These are phyloP conservation scores for Bombus picipes DNA, from an alignment of 1,140 invertebrate species.

Conservation along the genomic window DNA sequence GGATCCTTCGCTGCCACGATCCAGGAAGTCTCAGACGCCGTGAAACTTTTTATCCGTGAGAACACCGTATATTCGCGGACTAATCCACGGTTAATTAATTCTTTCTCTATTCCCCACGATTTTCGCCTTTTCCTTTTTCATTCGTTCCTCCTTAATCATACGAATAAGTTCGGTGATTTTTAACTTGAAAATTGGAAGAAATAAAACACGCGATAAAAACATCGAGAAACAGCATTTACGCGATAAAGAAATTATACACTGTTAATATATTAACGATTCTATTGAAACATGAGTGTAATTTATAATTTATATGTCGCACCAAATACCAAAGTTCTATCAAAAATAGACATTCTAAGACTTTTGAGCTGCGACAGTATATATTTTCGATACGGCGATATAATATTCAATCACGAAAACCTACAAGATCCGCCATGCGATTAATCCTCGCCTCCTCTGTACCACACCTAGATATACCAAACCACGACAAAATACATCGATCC, in stretches of 20 bases:
- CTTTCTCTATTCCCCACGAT: not conserved
- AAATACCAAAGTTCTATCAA: not conserved
- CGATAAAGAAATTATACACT: too few relatives aligned
- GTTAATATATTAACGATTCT: too few relatives aligned
- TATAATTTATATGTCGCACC: not conserved
- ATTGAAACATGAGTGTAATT: not conserved
- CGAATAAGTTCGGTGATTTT: not conserved
- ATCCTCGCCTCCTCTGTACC: not conserved
- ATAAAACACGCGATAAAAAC: too few relatives aligned
- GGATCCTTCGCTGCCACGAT: conserved; percentile 30
- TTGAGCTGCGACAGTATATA: too few relatives aligned
- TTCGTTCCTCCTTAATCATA: not conserved
- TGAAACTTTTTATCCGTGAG: conserved; percentile 52
- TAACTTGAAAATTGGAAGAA: not conserved
- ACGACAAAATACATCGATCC: not conserved
- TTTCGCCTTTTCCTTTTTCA: not conserved
- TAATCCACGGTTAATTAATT: conserved; percentile 43
- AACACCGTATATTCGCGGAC: conserved; percentile 23
- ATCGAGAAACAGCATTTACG: too few relatives aligned
- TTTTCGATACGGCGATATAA: not conserved
- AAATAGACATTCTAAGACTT: too few relatives aligned
- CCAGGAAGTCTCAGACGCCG: conserved; percentile 46
- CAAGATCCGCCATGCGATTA: not conserved
- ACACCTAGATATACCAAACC: not conserved
- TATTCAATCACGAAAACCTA: not conserved